Conservation (phyloP, 2,888 invertebrate species). For the Chloromyia formosa region DNA sequence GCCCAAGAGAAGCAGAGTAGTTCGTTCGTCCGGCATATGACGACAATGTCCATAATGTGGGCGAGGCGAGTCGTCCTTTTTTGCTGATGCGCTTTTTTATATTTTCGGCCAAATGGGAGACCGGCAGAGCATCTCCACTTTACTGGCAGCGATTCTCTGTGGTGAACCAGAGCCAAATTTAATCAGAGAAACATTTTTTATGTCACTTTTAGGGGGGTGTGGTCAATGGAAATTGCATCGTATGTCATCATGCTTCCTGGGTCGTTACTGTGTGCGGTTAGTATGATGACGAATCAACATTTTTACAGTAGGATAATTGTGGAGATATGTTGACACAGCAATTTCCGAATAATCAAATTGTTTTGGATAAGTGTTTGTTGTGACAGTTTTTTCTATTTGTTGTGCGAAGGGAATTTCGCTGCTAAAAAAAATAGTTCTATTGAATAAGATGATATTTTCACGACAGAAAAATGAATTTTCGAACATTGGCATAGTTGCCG, state of each 20-base stretch:
- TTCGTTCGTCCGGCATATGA: constrained; percentile 1
- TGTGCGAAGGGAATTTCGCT: too few relatives aligned
- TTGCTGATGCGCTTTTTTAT: not conserved
- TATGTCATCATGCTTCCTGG: constrained; percentile 10
- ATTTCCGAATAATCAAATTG: not conserved
- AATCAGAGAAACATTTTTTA: constrained; percentile 7
- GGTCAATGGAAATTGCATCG: constrained; percentile 4
- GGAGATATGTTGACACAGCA: not conserved
- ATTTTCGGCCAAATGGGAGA: not conserved
- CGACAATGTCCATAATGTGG: constrained; percentile 10
- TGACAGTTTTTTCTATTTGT: too few relatives aligned
- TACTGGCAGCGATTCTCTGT: not conserved
- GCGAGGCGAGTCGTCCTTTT: constrained; percentile 4
- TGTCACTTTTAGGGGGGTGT: not conserved
- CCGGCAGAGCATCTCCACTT: not conserved
- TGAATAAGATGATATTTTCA: too few relatives aligned
- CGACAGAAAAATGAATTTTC: too few relatives aligned
- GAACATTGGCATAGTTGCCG: too few relatives aligned
- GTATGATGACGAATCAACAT: not conserved
- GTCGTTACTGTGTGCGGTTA: not conserved
- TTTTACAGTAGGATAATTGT: not conserved
- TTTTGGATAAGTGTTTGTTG: too few relatives aligned
- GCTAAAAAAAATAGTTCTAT: too few relatives aligned
- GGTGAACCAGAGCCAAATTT: not conserved
- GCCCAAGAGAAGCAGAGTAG: not conserved